Evolutionary conservation across 2,113 vertebrate genomes (phyloP), one percentile per base, ranked within the genome.

Genomic region (Ancistrus triradiatus): DNA sequence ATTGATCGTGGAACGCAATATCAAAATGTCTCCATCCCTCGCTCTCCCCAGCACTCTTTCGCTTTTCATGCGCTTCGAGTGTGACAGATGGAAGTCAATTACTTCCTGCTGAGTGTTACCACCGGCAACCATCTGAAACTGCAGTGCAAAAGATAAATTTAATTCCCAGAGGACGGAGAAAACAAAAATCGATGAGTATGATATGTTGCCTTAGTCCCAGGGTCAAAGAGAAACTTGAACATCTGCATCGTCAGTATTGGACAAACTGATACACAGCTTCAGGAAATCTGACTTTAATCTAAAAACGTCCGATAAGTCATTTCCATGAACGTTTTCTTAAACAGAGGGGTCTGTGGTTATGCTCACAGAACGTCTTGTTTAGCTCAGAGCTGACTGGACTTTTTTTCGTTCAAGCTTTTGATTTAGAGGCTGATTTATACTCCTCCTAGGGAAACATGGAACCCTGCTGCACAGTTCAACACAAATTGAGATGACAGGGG

Each of bases 1-100:
- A 14, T n/a, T 42, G 14, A 42, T n/a, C 14, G 5, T n/a, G 13
- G 11, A 15, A 42, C 6, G 38, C 14, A 42, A n/a, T 4, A 31
- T 13, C 38, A 42, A 13, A 18, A 35, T 38, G 18, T 24, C 31
- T 49, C 35, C n/a, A 18, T 42, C 33, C 11, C 22, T 28, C 49
- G 3, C 25, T 10, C 24, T 17, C 50, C 15, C 22, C 31, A 38
- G 25, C 27, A 21, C 60, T 52, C 28, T 24, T 65, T 37, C 18
- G 53, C 31, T 18, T 63, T 63, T 48, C 28, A 66, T 35, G 24
- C 42, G 21, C 48, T 46, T 63, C n/a, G 3, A 55, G 50, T 35
- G 51, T 47, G 55, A 63, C 28, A 59, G 49, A 71, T 21, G 10
- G 43, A 43, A 52, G 37, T 21, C 43, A 65, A 62, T 55, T 52